Conservation (phyloP, 2,797 vertebrate genomes). For the Spinibarbus caldwelli region DNA sequence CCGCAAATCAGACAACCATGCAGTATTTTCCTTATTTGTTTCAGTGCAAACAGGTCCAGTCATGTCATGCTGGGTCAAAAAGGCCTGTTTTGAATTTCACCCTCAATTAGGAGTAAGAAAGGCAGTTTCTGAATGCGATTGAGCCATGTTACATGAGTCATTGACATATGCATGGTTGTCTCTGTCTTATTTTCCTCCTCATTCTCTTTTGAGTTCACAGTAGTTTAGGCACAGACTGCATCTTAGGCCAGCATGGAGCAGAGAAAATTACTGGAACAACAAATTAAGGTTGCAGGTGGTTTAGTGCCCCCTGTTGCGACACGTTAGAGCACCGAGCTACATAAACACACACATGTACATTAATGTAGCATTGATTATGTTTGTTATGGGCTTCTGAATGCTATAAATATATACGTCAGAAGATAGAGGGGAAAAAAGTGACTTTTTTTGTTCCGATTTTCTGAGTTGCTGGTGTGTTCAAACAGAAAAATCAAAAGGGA, state of each 20-base stretch:
- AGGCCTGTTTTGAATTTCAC: not conserved
- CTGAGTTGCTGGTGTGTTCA: not conserved
- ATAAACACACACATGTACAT: not conserved
- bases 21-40: not conserved
- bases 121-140: not conserved
- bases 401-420: not conserved
- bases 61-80: not conserved
- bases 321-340: constrained; percentile 12
- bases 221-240: constrained; percentile 43
- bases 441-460: not conserved
- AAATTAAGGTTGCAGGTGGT: constrained; percentile 61
- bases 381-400: not conserved
- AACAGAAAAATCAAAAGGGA: not conserved
- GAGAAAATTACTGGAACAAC: constrained; percentile 55
- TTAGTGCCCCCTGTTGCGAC: constrained; percentile 42
- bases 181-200: not conserved
- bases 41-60: not conserved
- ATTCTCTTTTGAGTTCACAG: constrained; percentile 41
- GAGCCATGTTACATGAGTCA: not conserved
- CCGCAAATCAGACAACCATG: not conserved
- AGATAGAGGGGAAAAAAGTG: not conserved
- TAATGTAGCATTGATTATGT: not conserved
- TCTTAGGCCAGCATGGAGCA: constrained; percentile 29
- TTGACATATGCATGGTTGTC: not conserved
- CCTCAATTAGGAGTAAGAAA: not conserved